These are phyloP conservation scores for Rhabdomys pumilio DNA, from an alignment of 2,797 vertebrate genomes.

Conservation along the genomic window DNA sequence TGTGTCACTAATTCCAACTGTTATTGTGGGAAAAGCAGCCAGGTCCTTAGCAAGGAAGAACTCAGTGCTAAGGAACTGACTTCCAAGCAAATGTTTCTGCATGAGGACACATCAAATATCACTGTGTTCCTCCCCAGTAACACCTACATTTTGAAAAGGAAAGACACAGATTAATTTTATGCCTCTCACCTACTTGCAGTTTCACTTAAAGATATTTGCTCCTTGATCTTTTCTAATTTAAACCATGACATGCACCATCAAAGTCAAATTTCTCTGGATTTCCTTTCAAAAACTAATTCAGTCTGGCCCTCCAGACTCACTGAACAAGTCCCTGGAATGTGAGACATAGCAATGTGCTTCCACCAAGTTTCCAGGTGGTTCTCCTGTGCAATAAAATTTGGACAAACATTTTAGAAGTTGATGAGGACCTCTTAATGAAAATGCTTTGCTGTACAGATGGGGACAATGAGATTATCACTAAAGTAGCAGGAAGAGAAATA, in stretches of 20 bases:
- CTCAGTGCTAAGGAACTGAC: not conserved
- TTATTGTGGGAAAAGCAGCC: not conserved
- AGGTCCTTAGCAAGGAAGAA: not conserved
- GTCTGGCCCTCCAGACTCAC: not conserved
- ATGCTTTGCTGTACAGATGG: not conserved
- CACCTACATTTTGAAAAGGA: slow-evolving; percentile 3
- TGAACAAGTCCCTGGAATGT: not conserved
- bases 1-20: not conserved
- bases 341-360: not conserved
- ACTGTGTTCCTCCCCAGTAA: not conserved
- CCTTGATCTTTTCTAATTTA: slow-evolving; percentile 26
- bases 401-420: slow-evolving; percentile 1
- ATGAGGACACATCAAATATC: not conserved
- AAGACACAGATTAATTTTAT: not conserved
- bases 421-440: not conserved
- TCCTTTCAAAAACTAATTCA: not conserved
- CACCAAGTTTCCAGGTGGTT: not conserved
- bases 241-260: not conserved
- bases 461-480: not conserved
- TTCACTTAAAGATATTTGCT: slow-evolving; percentile 24
- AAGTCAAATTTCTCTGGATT: slow-evolving; percentile 11
- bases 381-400: not conserved
- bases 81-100: not conserved
- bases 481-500: slow-evolving; percentile 28
- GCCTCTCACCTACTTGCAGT: not conserved